These are phyloP conservation scores for Magallana nippona DNA, from an alignment of 2,888 invertebrate genomes.

Conservation along the genomic window DNA sequence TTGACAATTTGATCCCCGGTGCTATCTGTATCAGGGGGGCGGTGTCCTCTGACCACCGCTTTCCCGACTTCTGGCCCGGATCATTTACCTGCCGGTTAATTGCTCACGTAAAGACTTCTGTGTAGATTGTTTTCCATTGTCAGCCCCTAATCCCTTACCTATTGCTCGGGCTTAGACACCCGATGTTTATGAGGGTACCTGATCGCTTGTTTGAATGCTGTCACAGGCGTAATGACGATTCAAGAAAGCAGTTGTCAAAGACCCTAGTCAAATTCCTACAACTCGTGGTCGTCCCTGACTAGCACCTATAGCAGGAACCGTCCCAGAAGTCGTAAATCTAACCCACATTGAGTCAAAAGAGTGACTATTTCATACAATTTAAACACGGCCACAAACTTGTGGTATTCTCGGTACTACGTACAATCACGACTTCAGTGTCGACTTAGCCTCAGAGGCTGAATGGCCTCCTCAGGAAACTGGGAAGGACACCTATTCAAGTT, in stretches of 20 bases:
- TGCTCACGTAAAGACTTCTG: neutral
- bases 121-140: neutral
- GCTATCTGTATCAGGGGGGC: neutral
- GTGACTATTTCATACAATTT: no score
- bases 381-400: no score
- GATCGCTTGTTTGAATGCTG: slow-evolving; percentile 2
- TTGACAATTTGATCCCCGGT: neutral
- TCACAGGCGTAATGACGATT: neutral
- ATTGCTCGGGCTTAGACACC: slow-evolving; percentile 18
- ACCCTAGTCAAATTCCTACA: neutral
- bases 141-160: neutral
- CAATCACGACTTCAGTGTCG: no score
- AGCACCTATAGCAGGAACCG: neutral
- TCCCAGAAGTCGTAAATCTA: no score
- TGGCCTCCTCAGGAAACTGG: no score
- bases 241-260: neutral
- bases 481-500: no score
- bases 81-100: neutral
- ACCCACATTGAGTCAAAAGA: no score
- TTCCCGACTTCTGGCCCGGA: neutral
- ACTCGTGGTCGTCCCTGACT: neutral
- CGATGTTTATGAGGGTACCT: slow-evolving; percentile 19
- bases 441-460: no score
- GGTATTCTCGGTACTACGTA: no score
- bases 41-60: neutral